Percentiles rank a stretch among this genome's conserved stretches.
These are phyloP conservation scores for Ashinkailepas kermadecensis DNA, from an alignment of 2,888 invertebrate species.

Conservation along the genomic window DNA sequence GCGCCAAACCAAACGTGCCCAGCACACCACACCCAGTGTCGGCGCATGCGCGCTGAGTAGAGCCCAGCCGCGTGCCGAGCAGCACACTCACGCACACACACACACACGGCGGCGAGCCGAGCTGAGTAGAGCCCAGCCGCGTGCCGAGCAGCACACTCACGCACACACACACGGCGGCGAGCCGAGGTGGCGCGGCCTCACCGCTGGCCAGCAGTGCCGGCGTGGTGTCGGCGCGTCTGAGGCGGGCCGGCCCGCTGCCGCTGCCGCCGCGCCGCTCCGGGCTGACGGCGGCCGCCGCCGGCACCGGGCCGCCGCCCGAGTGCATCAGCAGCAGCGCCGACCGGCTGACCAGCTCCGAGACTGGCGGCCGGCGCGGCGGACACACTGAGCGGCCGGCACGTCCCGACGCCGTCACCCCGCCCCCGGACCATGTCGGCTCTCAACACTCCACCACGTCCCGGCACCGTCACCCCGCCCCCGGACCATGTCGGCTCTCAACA, in stretches of 20 bases:
- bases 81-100: neutral
- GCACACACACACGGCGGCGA: neutral
- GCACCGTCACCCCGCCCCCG: too few relatives aligned
- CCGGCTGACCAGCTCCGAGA: constrained; percentile 18
- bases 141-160: neutral
- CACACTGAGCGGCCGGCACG: too few relatives aligned
- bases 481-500: too few relatives aligned
- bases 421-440: too few relatives aligned
- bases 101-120: too few relatives aligned
- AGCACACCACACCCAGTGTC: too few relatives aligned
- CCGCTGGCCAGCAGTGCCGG: neutral
- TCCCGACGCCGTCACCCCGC: too few relatives aligned
- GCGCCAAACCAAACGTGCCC: too few relatives aligned
- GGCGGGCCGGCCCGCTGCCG: neutral
- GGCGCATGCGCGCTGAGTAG: too few relatives aligned
- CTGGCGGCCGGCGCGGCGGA: neutral
- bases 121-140: too few relatives aligned
- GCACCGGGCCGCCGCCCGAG: constrained; percentile 16
- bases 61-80: neutral
- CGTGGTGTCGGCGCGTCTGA: constrained; percentile 3
- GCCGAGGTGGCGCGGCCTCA: neutral
- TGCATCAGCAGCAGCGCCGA: constrained; percentile 13
- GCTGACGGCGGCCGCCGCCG: neutral
- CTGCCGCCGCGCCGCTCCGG: neutral
- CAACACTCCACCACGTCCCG: too few relatives aligned